A percentile compares a stretch with the other conserved stretches of the same genome.
Conservation (phyloP, 2,888 invertebrate genomes). For the Trichogramma dendrolimi region DNA sequence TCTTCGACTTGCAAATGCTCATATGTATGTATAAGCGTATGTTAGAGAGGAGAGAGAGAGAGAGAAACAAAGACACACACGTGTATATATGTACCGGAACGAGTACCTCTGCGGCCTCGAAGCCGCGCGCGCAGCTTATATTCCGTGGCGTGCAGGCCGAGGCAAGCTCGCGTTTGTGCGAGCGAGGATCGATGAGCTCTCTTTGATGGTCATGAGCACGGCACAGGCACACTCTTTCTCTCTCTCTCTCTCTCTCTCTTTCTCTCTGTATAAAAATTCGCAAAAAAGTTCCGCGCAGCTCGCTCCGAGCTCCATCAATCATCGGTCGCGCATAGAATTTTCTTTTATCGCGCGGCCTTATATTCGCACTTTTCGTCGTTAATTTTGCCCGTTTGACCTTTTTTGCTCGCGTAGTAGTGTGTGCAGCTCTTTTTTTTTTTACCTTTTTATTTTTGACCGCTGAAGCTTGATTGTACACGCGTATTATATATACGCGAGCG, state of each 20-base stretch:
- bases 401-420: neutral
- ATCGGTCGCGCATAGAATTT: conserved; percentile 2
- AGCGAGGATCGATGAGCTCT: conserved; percentile 24
- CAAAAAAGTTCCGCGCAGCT: no score
- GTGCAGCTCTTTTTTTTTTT: neutral
- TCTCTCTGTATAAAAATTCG: no score
- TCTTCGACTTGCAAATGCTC: conserved; percentile 37
- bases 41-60: neutral
- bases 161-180: no score
- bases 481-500: neutral
- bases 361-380: conserved; percentile 17
- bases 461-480: neutral
- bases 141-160: no score
- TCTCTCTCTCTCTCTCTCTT: no score
- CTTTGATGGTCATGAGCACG: neutral
- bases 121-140: neutral
- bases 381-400: conserved; percentile 10
- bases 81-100: neutral
- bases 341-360: conserved; percentile 1
- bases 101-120: conserved; percentile 13
- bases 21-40: conserved; percentile 11
- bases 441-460: neutral
- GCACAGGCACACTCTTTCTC: no score
- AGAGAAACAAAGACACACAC: conserved; percentile 8
- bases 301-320: conserved; percentile 13